phyloP scores from a whole-genome alignment of 2,113 vertebrate genomes.

The Cichladusa arquata region DNA sequence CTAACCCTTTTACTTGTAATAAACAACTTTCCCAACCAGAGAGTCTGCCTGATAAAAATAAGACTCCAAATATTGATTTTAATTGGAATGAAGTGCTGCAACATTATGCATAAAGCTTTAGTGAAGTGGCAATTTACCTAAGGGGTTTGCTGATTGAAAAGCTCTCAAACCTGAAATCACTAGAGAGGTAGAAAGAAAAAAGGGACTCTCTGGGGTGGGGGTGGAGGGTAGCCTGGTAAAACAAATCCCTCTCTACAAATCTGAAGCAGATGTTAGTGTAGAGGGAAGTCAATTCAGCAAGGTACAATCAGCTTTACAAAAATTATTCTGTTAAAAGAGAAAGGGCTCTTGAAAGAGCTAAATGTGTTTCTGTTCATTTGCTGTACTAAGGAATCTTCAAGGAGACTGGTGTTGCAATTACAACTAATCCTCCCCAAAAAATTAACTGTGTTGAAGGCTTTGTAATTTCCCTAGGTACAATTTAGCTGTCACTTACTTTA shows the following conservation, averaged over 20 bases:
- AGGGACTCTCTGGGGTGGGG: neutral
- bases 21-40: conserved; percentile 67
- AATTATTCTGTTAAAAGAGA: conserved; percentile 73
- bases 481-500: conserved; percentile 99
- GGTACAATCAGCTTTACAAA: conserved; percentile 71
- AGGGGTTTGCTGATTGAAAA: conserved; percentile 84
- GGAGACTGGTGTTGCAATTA: conserved; percentile 91
- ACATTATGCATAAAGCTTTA: conserved; percentile 84
- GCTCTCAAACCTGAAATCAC: conserved; percentile 78
- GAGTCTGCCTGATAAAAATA: conserved; percentile 72
- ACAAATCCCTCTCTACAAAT: conserved; percentile 69
- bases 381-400: conserved; percentile 83
- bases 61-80: conserved; percentile 80
- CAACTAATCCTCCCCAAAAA: conserved; percentile 87
- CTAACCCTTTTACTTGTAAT: conserved; percentile 46
- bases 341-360: conserved; percentile 71
- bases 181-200: conserved; percentile 54
- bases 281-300: conserved; percentile 71
- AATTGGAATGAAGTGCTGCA: conserved; percentile 92
- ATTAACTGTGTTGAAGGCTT: conserved; percentile 98
- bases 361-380: conserved; percentile 79
- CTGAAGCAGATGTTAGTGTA: conserved; percentile 65
- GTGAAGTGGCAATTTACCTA: conserved; percentile 89
- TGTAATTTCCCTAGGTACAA: conserved; percentile 99
- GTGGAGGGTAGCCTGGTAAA: conserved; percentile 56